Evolutionary conservation across 2,113 vertebrate genomes (phyloP), one percentile per base, ranked within the genome.

Genomic region (Hypanus sabinus): DNA sequence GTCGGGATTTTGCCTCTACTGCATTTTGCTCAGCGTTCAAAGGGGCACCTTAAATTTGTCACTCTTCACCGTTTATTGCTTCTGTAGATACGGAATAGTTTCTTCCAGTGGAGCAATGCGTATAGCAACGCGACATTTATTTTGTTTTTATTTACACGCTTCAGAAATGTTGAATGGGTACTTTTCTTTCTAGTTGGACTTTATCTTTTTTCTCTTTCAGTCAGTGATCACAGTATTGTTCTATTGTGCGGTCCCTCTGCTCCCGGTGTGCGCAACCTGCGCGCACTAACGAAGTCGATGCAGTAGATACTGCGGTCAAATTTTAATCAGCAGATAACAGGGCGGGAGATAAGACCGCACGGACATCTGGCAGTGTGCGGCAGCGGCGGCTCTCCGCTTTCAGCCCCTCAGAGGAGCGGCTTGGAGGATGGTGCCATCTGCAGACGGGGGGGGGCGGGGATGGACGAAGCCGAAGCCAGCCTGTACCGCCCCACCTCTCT

Each of bases 231-330:
- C 55, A 57, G 24, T 87, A 7, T 20, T 33, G 16, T n/a, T 88
- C 55, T 62, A 3, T 87, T 65, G 60, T 9, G 60, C 60, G 60
- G 5, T 16, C 30, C 57, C 83, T 6, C 38, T n/a, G 6, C 5
- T 65, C 85, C 62, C 16, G 1, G 5, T 9, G 60, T 16, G 85
- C 85, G 60, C 30, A 11, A 65, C 60, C 8, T 68, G 60, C 65
- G 65, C 68, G 91, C 68, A 75, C 55, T 10, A 9, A 38, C 24
- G 22, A 73, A 93, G 65, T 38, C 91, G 22, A 93, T 71, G 90
- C 90, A 93, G 90, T 71, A 38, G 20, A 93, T 36, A 93, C 90
- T 93, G 90, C 90, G 22, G 90, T 93, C 91, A 93, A 73, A 93
- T 93, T 75, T 73, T 30, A 93, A 73, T 73, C 68, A 30, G 62